Conservation (phyloP, 2,113 vertebrate genomes). For the Eurystomus gularis region DNA sequence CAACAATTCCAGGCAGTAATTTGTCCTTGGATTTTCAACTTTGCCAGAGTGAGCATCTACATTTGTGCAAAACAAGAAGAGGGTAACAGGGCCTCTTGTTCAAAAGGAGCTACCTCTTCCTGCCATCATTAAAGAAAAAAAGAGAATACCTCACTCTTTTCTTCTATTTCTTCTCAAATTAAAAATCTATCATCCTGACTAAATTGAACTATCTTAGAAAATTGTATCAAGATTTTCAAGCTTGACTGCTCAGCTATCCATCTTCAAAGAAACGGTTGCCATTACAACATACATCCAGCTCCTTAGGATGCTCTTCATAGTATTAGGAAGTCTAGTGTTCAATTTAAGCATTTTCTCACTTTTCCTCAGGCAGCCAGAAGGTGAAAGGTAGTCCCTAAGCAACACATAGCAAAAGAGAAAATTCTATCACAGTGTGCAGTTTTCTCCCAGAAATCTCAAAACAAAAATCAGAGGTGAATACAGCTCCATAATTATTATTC, state of each 20-base stretch:
- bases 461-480: not conserved
- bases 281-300: not conserved
- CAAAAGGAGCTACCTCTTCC: not conserved
- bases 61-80: not conserved
- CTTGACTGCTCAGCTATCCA: not conserved
- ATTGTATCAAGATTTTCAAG: not conserved
- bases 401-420: not conserved
- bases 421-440: not conserved
- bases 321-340: not conserved
- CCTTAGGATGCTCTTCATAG: not conserved
- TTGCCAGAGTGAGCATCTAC: not conserved
- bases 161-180: not conserved
- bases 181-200: not conserved
- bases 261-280: not conserved
- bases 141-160: not conserved
- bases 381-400: not conserved
- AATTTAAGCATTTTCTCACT: conserved; percentile 30
- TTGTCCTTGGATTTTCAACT: not conserved
- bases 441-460: not conserved
- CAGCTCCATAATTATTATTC: not conserved
- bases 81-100: not conserved
- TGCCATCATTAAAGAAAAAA: not conserved
- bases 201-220: not conserved
- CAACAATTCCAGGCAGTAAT: not conserved
- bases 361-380: conserved; percentile 16